Evolutionary conservation across 2,797 vertebrate genomes (phyloP).

Genomic region (Glossophaga mutica): DNA sequence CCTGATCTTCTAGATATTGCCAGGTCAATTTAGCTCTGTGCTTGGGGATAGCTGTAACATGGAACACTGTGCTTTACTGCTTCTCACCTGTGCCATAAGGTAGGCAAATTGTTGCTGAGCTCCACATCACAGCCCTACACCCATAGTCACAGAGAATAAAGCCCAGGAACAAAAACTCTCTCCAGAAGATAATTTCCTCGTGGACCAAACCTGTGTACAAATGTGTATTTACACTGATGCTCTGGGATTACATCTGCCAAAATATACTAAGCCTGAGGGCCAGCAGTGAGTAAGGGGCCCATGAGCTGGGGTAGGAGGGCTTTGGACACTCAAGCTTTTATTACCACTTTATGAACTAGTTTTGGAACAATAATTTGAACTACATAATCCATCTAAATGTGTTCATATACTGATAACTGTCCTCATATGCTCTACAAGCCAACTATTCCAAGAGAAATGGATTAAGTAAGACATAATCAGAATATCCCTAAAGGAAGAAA

Average conservation of each 20-base stretch:
- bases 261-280: not conserved
- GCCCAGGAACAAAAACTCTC: not conserved
- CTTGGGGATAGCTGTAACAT: not conserved
- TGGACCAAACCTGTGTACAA: not conserved
- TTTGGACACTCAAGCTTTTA: not conserved
- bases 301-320: not conserved
- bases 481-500: conserved; percentile 5
- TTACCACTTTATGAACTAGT: not conserved
- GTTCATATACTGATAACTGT: not conserved
- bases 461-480: not conserved
- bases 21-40: not conserved
- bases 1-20: not conserved
- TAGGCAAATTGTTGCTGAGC: not conserved
- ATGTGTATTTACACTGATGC: not conserved
- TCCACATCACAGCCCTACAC: not conserved
- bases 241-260: not conserved
- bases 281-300: not conserved
- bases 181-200: not conserved
- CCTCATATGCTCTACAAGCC: not conserved
- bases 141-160: conserved; percentile 3
- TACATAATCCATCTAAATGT: conserved; percentile 3
- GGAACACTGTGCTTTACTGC: not conserved
- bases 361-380: conserved; percentile 2
- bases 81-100: not conserved
- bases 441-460: not conserved